A percentile compares a stretch with the other conserved stretches of the same genome.
Evolutionary conservation across 2,888 invertebrate genomes (phyloP).

Genomic region (Crepidodera aurea): DNA sequence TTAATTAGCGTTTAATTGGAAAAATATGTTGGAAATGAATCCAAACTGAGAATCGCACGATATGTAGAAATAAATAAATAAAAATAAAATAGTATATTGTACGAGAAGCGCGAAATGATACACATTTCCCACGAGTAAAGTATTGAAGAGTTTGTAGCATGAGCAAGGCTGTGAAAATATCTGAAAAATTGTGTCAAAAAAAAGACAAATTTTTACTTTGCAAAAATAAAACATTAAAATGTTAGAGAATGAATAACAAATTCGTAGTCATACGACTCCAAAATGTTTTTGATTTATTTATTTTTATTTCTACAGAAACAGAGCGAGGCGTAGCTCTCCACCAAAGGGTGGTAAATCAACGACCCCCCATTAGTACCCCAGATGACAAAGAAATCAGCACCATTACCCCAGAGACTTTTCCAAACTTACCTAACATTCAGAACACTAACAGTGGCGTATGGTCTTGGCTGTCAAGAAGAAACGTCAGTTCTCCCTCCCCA

Average conservation of each 20-base stretch:
- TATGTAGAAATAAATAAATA: neutral
- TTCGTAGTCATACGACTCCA: too few species aligned
- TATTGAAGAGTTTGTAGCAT: too few species aligned
- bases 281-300: too few species aligned
- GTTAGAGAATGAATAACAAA: too few species aligned
- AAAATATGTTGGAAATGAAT: neutral
- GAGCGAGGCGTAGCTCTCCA: conserved; percentile 44
- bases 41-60: too few species aligned
- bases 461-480: conserved; percentile 58
- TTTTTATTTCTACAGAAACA: conserved; percentile 32
- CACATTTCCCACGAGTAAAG: too few species aligned
- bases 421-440: conserved; percentile 44
- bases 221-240: too few species aligned
- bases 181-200: too few species aligned
- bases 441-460: conserved; percentile 55
- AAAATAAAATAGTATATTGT: too few species aligned
- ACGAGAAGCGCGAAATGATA: too few species aligned
- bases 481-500: conserved; percentile 57
- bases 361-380: conserved; percentile 55
- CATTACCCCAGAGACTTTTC: conserved; percentile 49
- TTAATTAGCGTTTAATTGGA: neutral
- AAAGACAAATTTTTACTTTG: too few species aligned
- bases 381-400: conserved; percentile 56
- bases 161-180: too few species aligned
- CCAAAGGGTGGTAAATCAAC: conserved; percentile 39